phyloP scores from a whole-genome alignment of 2,888 invertebrate species.

The Escarpia spicata region DNA sequence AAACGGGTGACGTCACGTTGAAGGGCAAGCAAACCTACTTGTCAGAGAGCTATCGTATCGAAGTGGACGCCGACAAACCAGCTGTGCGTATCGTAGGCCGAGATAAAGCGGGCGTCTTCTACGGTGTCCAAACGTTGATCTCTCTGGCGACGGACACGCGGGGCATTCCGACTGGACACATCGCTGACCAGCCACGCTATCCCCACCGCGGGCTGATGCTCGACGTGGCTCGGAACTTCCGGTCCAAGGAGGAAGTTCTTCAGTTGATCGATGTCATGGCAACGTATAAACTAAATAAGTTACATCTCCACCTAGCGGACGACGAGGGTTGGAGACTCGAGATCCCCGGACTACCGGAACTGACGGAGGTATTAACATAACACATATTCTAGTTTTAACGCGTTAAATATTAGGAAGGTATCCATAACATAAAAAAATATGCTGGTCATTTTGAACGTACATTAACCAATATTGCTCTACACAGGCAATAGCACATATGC shows the following conservation, averaged over 20 bases:
- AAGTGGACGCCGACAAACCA: slow-evolving; percentile 40
- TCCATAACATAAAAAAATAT: background rate
- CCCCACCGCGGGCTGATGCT: slow-evolving; percentile 58
- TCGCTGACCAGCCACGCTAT: slow-evolving; percentile 54
- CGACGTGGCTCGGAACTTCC: slow-evolving; percentile 60
- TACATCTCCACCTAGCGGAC: slow-evolving; percentile 61
- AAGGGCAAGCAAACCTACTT: background rate
- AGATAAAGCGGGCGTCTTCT: slow-evolving; percentile 47
- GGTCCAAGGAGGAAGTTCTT: slow-evolving; percentile 33
- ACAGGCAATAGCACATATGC: too few relatives aligned
- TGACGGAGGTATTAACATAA: slow-evolving; percentile 51
- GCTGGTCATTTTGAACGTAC: too few relatives aligned
- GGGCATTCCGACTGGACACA: slow-evolving; percentile 20
- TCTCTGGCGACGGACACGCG: slow-evolving; percentile 34
- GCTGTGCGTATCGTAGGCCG: slow-evolving; percentile 44
- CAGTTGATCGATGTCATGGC: slow-evolving; percentile 57
- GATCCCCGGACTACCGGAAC: slow-evolving; percentile 58
- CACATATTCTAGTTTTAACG: background rate
- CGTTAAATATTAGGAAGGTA: background rate
- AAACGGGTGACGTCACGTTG: background rate
- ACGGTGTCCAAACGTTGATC: slow-evolving; percentile 51
- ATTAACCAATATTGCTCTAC: too few relatives aligned
- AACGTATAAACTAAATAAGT: slow-evolving; percentile 60
- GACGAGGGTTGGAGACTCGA: slow-evolving; percentile 63
- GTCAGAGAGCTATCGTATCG: slow-evolving; percentile 47